Evolutionary conservation across 2,113 vertebrate genomes (phyloP), one percentile per base, ranked within the genome.

Genomic region (Tupaia tana): DNA sequence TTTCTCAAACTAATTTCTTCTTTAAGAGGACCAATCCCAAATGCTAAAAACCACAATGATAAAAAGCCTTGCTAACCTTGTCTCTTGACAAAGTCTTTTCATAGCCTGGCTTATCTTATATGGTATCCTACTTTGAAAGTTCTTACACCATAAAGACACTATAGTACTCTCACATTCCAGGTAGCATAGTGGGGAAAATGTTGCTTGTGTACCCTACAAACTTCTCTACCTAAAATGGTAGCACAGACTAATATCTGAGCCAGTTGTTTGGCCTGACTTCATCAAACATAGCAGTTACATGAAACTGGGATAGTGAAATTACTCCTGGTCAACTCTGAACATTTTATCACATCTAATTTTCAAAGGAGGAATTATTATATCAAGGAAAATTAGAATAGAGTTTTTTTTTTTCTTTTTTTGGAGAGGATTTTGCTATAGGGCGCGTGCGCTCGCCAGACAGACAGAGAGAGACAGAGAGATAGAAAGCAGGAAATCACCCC

Each of bases 231-330:
- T 80, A 78, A 88, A 89, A 73, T 9, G 43, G 27, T 13, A 94
- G 13, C 14, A 59, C 56, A 95, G 66, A 74, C 64, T 59, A 69
- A 77, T 88, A 79, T 90, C 59, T 81, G 79, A 31, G 64, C 92
- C 71, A 93, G 89, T 80, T 94, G 84, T 34, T 93, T 73, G 71
- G 84, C 58, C 64, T 80, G 88, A 89, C 90, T 94, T 96, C 80
- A 93, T 95, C 52, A 93, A 95, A 93, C 93, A 90, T 12, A 58
- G 81, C 70, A 97, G 90, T 97, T 93, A 88, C 15, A 29, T 63
- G 54, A 74, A 94, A 90, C 11, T 67, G 69, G 87, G 63, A 31
- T 95, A 96, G 96, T 93, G 84, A 96, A 69, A 22, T 69, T 86
- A 71, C 81, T 54, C 69, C 43, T 69, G 93, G 70, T 67, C 95